Evolutionary conservation across 2,888 invertebrate species (phyloP).

Genomic region (Eupithecia vulgata): DNA sequence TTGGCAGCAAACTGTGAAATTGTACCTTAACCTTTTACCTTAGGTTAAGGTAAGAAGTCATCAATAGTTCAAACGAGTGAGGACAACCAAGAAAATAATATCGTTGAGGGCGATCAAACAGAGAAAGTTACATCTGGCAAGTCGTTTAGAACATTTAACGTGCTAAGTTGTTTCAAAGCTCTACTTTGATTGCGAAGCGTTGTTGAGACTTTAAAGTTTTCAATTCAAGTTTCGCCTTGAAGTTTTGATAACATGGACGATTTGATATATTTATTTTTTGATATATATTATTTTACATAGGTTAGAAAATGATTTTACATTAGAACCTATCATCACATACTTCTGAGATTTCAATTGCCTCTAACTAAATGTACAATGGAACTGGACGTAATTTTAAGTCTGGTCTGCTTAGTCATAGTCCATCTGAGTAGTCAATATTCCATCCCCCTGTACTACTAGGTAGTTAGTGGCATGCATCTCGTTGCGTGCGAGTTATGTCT

Average conservation of each 20-base stretch:
- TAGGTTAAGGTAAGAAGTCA: not conserved
- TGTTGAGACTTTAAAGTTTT: not conserved
- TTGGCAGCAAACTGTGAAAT: too few species aligned
- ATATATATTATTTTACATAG: too few species aligned
- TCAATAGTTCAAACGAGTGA: not conserved
- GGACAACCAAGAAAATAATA: constrained; percentile 2
- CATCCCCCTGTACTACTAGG: constrained; percentile 66
- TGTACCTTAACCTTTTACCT: not conserved
- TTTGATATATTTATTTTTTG: not conserved
- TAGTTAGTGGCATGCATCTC: constrained; percentile 78
- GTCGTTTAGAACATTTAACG: constrained; percentile 2
- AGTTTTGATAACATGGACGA: not conserved
- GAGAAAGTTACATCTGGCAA: not conserved
- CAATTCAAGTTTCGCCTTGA: not conserved
- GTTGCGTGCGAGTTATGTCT: constrained; percentile 78
- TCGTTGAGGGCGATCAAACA: not conserved
- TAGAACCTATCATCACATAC: too few species aligned
- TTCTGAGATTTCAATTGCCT: too few species aligned
- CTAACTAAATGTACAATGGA: too few species aligned
- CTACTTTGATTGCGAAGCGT: constrained; percentile 11
- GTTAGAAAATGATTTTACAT: too few species aligned
- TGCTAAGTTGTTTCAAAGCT: constrained; percentile 10
- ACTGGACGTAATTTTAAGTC: too few species aligned
- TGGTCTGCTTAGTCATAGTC: too few species aligned
- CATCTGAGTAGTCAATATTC: constrained; percentile 43